Evolutionary conservation across 1,140 invertebrate species (phyloP).

Genomic region (Drusus annulatus): DNA sequence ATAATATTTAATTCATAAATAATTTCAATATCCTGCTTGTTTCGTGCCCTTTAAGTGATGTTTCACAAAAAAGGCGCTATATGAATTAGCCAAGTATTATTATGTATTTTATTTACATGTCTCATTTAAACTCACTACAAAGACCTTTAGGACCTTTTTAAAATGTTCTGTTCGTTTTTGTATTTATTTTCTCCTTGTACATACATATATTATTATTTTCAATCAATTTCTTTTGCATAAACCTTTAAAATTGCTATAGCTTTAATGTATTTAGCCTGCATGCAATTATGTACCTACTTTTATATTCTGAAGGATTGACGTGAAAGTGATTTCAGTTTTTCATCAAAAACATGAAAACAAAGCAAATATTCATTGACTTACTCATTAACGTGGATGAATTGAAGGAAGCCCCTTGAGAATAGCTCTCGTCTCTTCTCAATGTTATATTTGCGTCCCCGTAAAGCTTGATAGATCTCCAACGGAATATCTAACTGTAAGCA

Average conservation of each 20-base stretch:
- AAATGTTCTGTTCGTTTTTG: too few relatives aligned
- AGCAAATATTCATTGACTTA: slow-evolving; percentile 20
- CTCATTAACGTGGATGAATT: slow-evolving; percentile 2
- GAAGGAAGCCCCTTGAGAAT: slow-evolving; percentile 21
- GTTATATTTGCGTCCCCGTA: not conserved
- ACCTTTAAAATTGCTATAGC: not conserved
- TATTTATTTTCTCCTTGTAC: too few relatives aligned
- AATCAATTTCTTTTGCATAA: too few relatives aligned
- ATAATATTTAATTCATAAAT: too few relatives aligned
- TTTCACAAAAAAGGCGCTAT: too few relatives aligned
- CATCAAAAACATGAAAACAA: slow-evolving; percentile 38
- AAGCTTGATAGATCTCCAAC: not conserved
- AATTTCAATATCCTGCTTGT: too few relatives aligned
- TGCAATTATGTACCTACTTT: slow-evolving; percentile 44
- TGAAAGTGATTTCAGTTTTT: slow-evolving; percentile 54
- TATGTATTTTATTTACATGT: too few relatives aligned
- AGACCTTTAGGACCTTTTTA: too few relatives aligned
- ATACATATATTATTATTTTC: too few relatives aligned
- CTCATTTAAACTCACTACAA: too few relatives aligned
- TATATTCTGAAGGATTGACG: slow-evolving; percentile 36
- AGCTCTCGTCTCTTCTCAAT: slow-evolving; percentile 20
- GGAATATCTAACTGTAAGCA: not conserved
- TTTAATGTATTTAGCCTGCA: slow-evolving; percentile 39
- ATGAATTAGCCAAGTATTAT: too few relatives aligned
- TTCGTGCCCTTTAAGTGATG: too few relatives aligned